Base-by-base conservation (phyloP, 2,888 invertebrate species). In the Myathropa florea region DNA sequence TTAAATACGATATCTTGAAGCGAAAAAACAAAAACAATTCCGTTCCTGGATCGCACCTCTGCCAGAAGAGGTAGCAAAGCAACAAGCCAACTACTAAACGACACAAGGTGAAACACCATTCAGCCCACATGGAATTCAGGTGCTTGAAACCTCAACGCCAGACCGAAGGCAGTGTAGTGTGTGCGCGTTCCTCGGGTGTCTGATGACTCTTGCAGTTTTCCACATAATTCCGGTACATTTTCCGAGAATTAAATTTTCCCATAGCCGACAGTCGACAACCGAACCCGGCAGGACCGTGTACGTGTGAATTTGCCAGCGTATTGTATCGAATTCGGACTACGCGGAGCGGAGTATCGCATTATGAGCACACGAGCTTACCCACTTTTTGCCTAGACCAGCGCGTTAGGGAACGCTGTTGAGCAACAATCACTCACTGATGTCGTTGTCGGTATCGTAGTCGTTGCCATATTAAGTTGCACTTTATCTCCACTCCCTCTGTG, bases 161-260 rank as follows among this genome's bases (percentile, higher is more conserved):
- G 21, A 36, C 53, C n/a, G 28, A 12, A 26, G 72, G 73, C 73
- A 83, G 78, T 83, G 78, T 59, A 68, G 18, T 78, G 53, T 57
- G 81, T 57, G 73, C 82, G 78, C 83, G 86, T 86, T 86, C 78
- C 78, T 86, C 78, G 73, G 73, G 86, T 86, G 86, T 86, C 86
- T 86, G 86, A 83, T 86, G 83, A 83, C 86, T 83, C 73, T 83
- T 84, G 88, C 84, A 81, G 60, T 84, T 77, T 88, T 88, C 88
- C 77, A 81, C 77, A 80, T 86, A 80, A 86, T 88, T 88, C 88
- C 88, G 88, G 88, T 84, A 89, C 85, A 88, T 83, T 89, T 89
- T 89, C 85, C 89, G 79, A 88, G 89, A 89, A 89, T 78, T 89
- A 73, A 83, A 88, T 89, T 89, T 89, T 89, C 89, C 88, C 89